Percentiles rank a stretch among this genome's conserved stretches.
These are phyloP conservation scores for Drosophila willistoni DNA, from an alignment of 1,140 invertebrate genomes.

Conservation along the genomic window DNA sequence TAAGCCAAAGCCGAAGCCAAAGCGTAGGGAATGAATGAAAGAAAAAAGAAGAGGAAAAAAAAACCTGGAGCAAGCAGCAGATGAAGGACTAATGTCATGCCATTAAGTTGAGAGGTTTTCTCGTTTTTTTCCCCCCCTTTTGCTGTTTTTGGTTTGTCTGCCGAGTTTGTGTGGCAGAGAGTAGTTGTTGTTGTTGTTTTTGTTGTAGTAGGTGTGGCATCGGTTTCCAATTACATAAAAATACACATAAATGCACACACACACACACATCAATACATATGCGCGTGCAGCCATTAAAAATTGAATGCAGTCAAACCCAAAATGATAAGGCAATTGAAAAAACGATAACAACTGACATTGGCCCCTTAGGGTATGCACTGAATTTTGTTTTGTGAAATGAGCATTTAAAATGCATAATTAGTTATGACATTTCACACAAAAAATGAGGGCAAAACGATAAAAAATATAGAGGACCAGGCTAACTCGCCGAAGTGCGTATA, in stretches of 20 bases:
- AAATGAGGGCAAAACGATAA: not conserved
- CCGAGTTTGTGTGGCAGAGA: not conserved
- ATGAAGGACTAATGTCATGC: constrained; percentile 57
- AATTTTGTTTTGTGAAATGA: not conserved
- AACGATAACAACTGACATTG: not conserved
- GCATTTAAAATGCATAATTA: constrained; percentile 4
- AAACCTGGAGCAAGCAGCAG: constrained; percentile 13
- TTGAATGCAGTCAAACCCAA: not conserved
- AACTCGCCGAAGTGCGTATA: no score
- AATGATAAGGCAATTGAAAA: constrained; percentile 8
- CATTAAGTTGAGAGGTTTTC: constrained; percentile 47
- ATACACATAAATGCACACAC: constrained; percentile 38
- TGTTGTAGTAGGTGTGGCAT: constrained; percentile 6
- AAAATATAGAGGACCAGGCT: no score
- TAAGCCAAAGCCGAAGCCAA: constrained; percentile 41
- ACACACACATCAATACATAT: not conserved
- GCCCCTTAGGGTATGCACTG: constrained; percentile 1
- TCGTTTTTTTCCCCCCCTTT: not conserved
- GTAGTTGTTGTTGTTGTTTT: not conserved
- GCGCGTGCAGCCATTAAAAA: not conserved
- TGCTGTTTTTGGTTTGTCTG: not conserved
- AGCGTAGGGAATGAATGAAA: constrained; percentile 8
- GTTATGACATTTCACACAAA: not conserved
- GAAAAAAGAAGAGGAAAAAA: constrained; percentile 15
- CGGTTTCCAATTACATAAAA: constrained; percentile 60